Evolutionary conservation across 1,140 invertebrate species (phyloP).

Genomic region (Dinoponera quadriceps): DNA sequence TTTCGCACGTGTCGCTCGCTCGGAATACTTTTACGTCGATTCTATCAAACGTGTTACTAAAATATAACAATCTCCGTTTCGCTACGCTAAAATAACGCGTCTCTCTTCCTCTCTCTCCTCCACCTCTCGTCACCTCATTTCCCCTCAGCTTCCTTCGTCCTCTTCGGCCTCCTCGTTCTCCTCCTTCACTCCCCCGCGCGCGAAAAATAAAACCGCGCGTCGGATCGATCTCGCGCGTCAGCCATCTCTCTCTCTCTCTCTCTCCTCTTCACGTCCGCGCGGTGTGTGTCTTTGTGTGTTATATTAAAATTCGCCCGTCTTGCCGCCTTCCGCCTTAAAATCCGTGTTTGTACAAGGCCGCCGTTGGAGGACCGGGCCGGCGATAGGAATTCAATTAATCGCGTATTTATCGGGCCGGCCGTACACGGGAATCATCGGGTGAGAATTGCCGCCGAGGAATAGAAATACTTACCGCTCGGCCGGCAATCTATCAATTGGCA

Average conservation of each 20-base stretch:
- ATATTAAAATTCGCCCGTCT: conserved; percentile 50
- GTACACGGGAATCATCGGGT: conserved; percentile 32
- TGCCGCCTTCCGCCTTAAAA: conserved; percentile 33
- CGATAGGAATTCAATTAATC: conserved; percentile 55
- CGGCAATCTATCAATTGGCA: conserved; percentile 46
- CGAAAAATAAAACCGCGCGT: conserved; percentile 20
- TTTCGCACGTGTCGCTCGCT: neutral
- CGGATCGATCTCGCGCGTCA: conserved; percentile 22
- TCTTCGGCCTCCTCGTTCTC: neutral
- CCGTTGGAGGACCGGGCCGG: neutral
- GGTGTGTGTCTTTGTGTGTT: conserved; percentile 29
- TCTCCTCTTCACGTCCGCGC: no score
- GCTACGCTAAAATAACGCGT: conserved; percentile 15
- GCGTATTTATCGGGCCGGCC: conserved; percentile 38
- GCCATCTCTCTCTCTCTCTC: no score
- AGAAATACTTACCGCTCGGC: conserved; percentile 43
- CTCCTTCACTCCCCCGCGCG: neutral
- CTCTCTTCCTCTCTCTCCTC: no score
- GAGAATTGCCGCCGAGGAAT: conserved; percentile 7
- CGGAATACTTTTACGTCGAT: conserved; percentile 1
- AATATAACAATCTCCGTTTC: conserved; percentile 54
- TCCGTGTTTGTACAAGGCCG: conserved; percentile 49
- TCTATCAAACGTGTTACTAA: conserved; percentile 55
- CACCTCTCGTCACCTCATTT: no score
- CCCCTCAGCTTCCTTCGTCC: no score